These are phyloP conservation scores for Mystacornis crossleyi DNA, from an alignment of 2,113 vertebrate genomes.

Conservation along the genomic window DNA sequence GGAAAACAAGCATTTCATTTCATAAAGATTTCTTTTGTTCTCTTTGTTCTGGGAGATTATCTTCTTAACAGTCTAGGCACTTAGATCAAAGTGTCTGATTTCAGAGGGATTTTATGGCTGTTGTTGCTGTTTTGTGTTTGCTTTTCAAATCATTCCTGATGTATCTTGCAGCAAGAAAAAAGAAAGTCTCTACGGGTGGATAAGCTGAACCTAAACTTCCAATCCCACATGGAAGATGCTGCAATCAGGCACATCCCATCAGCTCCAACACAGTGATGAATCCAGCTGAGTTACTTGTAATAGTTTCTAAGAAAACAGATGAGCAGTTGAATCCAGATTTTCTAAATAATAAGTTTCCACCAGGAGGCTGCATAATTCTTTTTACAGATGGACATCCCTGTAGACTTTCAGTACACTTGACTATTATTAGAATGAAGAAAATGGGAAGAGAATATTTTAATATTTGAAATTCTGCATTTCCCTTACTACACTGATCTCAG, in stretches of 20 bases:
- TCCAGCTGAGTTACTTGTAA: constrained; percentile 31
- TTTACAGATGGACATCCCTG: constrained; percentile 23
- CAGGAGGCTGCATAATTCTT: constrained; percentile 15
- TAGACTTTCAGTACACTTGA: constrained; percentile 6
- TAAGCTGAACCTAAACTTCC: not conserved
- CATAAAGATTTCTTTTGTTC: not conserved
- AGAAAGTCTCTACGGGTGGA: not conserved
- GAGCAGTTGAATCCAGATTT: constrained; percentile 32
- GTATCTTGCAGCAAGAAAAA: not conserved
- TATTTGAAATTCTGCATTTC: constrained; percentile 16
- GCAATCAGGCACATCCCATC: not conserved
- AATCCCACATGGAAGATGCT: not conserved
- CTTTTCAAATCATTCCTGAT: not conserved
- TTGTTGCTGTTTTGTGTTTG: constrained; percentile 3
- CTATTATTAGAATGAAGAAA: constrained; percentile 12
- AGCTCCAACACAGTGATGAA: not conserved
- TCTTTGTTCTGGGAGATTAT: constrained; percentile 7
- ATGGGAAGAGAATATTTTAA: not conserved
- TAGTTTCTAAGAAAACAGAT: constrained; percentile 28
- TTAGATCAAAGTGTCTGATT: constrained; percentile 25
- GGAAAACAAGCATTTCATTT: not conserved
- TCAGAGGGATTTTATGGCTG: not conserved
- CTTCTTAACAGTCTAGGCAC: constrained; percentile 10
- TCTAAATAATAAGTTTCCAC: constrained; percentile 29
- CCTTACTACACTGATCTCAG: not conserved